Base-by-base conservation (phyloP, 2,888 invertebrate genomes). In the Ellobium chinense region DNA sequence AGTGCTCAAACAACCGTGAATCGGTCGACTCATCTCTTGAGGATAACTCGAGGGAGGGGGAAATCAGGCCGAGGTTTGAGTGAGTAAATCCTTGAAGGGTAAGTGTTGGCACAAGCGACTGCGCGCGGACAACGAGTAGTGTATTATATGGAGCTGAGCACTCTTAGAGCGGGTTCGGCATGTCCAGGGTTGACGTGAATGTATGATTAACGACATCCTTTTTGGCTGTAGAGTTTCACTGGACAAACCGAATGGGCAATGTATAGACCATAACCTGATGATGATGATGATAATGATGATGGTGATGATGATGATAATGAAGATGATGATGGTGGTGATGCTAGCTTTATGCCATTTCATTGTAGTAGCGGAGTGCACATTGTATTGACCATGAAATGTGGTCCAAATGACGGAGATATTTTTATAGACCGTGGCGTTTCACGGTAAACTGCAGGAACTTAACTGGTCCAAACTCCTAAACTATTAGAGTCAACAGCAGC, bases 81-180 rank as follows among this genome's bases (percentile, higher is more conserved):
- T 73, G 73, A 73, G 73, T 60, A 73, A 73, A 73, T 73, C 73
- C 29, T 60, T 37, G 12, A 24, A 14, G 27, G 37, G 60, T 60
- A 73, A 73, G 73, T 73, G 73, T 73, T 73, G 29, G 73, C 37
- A 73, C 73, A 60, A 60, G 73, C 27, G 60, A 36, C 9, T 14
- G 60, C 69, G 14, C 1, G 14, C 4, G 31, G 12, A 18, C 21
- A 69, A 54, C 34, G 31, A 69, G 69, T 54, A 27, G 12, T 68
- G 46, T 46, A 46, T 27, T 54, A 9, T 31, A 31, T 70, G 1
- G 56, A 34, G 54, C 1, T 29, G 34, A 70, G 69, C 56, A 34
- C n/a, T 70, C 69, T 56, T 34, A 21, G 21, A 34, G 9, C 34
- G 56, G 31, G 21, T 31, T 54, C 29, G 54, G 21, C 69, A 56